Conservation (phyloP, 2,113 vertebrate genomes). For the Cromileptes altivelis region DNA sequence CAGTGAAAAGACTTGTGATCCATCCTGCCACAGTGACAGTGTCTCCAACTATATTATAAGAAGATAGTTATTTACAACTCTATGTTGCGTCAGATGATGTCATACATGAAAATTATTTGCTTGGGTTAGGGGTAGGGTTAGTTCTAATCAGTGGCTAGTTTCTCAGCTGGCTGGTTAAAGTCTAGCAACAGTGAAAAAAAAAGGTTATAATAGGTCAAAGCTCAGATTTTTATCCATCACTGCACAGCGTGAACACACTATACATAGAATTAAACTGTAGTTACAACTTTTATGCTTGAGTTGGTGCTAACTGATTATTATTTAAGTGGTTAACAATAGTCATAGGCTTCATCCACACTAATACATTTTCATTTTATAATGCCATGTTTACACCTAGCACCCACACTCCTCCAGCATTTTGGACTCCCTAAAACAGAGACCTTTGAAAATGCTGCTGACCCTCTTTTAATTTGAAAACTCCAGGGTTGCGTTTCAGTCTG, state of each 20-base stretch:
- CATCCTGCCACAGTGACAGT: neutral
- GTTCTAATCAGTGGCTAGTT: neutral
- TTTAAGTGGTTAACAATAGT: neutral
- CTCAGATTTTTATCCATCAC: neutral
- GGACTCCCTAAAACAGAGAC: too few relatives aligned
- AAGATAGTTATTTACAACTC: neutral
- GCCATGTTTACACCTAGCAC: too few relatives aligned
- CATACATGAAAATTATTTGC: neutral
- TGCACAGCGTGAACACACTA: neutral
- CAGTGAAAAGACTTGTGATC: neutral
- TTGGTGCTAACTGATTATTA: neutral
- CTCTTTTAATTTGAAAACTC: too few relatives aligned
- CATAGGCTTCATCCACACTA: too few relatives aligned
- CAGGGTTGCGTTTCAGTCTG: too few relatives aligned
- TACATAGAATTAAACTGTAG: neutral
- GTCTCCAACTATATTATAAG: neutral
- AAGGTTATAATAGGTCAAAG: neutral
- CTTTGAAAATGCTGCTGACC: too few relatives aligned
- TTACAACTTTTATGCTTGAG: neutral
- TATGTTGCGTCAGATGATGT: slow-evolving; percentile 9
- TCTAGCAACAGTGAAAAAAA: neutral
- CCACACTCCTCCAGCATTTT: too few relatives aligned
- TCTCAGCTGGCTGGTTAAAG: neutral
- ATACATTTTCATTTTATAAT: too few relatives aligned
- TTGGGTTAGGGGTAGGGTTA: too few relatives aligned